These are phyloP conservation scores for Lottia scabra DNA, from an alignment of 2,888 invertebrate genomes.

Conservation along the genomic window DNA sequence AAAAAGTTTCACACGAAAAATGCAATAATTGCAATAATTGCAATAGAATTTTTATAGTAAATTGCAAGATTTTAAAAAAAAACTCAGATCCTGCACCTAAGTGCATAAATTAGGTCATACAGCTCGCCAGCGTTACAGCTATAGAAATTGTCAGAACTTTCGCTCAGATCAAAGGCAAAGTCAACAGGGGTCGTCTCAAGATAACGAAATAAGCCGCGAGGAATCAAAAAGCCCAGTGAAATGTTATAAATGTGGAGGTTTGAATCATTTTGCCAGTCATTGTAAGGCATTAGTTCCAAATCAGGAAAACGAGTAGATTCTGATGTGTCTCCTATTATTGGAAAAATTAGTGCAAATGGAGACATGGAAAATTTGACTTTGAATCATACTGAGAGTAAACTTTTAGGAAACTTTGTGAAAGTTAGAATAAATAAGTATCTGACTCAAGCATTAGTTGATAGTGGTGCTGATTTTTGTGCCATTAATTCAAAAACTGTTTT, in stretches of 20 bases:
- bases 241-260: not conserved
- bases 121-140: too few relatives aligned
- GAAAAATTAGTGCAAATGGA: not conserved
- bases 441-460: not conserved
- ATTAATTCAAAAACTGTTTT: not conserved
- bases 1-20: too few relatives aligned
- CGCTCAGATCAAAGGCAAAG: too few relatives aligned
- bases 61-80: too few relatives aligned
- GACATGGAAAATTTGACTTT: not conserved
- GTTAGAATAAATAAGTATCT: not conserved
- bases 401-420: not conserved
- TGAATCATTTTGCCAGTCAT: not conserved
- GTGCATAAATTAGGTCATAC: too few relatives aligned
- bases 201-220: too few relatives aligned
- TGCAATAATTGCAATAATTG: too few relatives aligned
- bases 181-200: too few relatives aligned
- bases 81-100: too few relatives aligned
- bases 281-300: not conserved
- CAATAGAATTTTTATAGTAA: too few relatives aligned
- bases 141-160: too few relatives aligned
- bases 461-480: conserved; percentile 8
- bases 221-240: not conserved
- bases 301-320: not conserved
- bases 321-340: not conserved
- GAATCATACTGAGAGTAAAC: not conserved